These are phyloP conservation scores for Sinhomidia bicolor DNA, from an alignment of 2,888 invertebrate species.

Conservation along the genomic window DNA sequence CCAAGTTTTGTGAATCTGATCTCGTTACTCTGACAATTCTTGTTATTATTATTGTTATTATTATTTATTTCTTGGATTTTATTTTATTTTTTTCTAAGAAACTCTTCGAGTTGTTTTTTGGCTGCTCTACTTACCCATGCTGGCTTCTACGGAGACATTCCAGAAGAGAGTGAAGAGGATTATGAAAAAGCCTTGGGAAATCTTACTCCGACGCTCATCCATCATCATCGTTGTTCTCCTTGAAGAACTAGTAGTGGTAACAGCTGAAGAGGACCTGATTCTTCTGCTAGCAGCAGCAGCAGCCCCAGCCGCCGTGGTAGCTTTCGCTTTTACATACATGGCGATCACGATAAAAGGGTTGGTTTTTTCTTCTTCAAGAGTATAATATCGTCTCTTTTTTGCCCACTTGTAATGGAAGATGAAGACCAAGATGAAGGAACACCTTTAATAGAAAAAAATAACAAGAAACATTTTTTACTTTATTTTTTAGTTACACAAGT, in stretches of 20 bases:
- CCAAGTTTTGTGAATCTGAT: background rate
- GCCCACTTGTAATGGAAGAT: background rate
- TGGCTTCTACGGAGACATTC: conserved; percentile 73
- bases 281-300: no score
- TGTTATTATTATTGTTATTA: background rate
- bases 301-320: no score
- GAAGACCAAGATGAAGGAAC: background rate
- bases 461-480: conserved; percentile 1
- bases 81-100: background rate
- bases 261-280: background rate
- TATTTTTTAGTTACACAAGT: no score
- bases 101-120: background rate
- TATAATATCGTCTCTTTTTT: background rate
- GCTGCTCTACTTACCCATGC: conserved; percentile 63
- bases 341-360: background rate
- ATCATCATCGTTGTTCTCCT: conserved; percentile 61
- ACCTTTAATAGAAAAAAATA: background rate
- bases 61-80: background rate
- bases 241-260: no score
- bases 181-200: conserved; percentile 73
- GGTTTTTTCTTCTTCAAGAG: conserved; percentile 20
- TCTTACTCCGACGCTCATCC: conserved; percentile 69
- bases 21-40: background rate
- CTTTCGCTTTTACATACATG: conserved; percentile 51
- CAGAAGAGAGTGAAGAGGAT: conserved; percentile 70